phyloP scores from a whole-genome alignment of 2,888 invertebrate genomes.

The Melanotus villosus region DNA sequence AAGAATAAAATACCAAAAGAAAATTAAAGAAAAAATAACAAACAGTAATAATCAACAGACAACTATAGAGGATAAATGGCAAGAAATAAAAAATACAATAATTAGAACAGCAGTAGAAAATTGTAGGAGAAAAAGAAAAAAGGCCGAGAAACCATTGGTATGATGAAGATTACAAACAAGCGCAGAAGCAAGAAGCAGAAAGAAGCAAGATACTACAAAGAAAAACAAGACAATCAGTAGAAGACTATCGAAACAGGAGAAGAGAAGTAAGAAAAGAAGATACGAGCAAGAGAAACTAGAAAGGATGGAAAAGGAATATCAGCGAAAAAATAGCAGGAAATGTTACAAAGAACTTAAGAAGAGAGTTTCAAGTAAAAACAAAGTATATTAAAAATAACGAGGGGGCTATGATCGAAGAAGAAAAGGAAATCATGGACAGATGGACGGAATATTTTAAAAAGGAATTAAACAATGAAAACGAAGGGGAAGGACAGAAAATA shows the following conservation, averaged over 20 bases:
- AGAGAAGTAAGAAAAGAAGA: background rate
- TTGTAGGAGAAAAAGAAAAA: background rate
- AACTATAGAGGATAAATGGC: too few species aligned
- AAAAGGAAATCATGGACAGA: background rate
- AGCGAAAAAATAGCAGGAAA: background rate
- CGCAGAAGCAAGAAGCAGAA: background rate
- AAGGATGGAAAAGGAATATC: background rate
- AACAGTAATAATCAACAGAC: too few species aligned
- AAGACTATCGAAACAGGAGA: background rate
- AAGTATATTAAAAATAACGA: background rate
- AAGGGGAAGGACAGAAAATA: too few species aligned
- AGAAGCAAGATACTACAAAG: constrained; percentile 1
- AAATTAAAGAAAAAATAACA: too few species aligned
- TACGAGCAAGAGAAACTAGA: background rate
- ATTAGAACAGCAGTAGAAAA: background rate
- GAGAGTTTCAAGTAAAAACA: background rate
- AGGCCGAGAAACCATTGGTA: background rate
- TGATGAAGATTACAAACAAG: background rate
- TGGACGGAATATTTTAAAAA: too few species aligned
- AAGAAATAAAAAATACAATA: too few species aligned
- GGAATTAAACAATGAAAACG: background rate
- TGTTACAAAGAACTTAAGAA: background rate
- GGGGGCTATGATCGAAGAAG: background rate
- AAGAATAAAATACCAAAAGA: too few species aligned
- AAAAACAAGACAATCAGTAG: background rate